A percentile compares a stretch with the other conserved stretches of the same genome.
Evolutionary conservation across 2,797 vertebrate species (phyloP).

Genomic region (Helicolenus hilgendorfi): DNA sequence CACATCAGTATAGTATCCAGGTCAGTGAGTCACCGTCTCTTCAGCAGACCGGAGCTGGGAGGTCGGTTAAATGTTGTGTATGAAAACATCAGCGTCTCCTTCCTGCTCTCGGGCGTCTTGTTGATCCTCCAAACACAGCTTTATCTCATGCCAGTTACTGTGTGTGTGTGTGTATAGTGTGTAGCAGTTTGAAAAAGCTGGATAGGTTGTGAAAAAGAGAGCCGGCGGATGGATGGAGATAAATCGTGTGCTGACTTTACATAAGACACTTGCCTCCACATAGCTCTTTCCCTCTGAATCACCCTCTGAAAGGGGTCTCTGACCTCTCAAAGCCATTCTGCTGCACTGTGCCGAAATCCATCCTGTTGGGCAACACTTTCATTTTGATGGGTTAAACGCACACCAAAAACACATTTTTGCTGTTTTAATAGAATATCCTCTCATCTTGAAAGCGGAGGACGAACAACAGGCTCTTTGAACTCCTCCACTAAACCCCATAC

Average conservation of each 20-base stretch:
- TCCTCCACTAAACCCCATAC: background rate
- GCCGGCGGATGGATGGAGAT: slow-evolving; percentile 28
- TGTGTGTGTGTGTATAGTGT: slow-evolving; percentile 25
- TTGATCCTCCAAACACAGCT: slow-evolving; percentile 53
- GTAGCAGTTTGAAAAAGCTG: slow-evolving; percentile 8
- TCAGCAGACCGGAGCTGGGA: slow-evolving; percentile 22
- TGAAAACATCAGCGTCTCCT: slow-evolving; percentile 49
- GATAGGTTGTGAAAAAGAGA: slow-evolving; percentile 5
- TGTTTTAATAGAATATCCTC: background rate
- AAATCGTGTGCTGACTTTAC: slow-evolving; percentile 61
- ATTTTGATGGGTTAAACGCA: slow-evolving; percentile 28
- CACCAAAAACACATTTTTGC: slow-evolving; percentile 3
- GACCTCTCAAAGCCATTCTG: slow-evolving; percentile 63
- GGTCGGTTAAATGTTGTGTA: slow-evolving; percentile 36
- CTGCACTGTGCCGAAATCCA: slow-evolving; percentile 48
- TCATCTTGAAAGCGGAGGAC: background rate
- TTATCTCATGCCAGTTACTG: slow-evolving; percentile 36
- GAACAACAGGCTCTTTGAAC: background rate
- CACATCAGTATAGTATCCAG: background rate
- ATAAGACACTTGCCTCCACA: slow-evolving; percentile 54
- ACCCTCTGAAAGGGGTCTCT: slow-evolving; percentile 75
- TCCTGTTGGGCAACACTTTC: slow-evolving; percentile 40
- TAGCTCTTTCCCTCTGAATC: slow-evolving; percentile 35
- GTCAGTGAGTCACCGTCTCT: slow-evolving; percentile 23
- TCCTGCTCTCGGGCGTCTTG: slow-evolving; percentile 7